Conservation (phyloP, 2,113 vertebrate genomes). For the Ailuropoda melanoleuca region DNA sequence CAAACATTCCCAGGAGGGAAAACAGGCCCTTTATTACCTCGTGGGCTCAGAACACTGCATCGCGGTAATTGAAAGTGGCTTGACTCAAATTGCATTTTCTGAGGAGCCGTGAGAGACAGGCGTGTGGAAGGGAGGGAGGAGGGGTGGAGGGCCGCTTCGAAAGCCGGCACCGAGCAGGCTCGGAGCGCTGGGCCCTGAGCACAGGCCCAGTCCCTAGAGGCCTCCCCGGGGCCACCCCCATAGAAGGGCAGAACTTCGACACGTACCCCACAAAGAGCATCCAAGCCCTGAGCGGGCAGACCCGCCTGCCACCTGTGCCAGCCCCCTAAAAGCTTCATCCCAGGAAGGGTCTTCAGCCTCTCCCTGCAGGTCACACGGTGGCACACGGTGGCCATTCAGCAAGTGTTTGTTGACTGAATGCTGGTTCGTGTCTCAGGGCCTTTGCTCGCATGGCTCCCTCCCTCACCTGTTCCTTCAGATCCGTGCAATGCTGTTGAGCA, state of each 20-base stretch:
- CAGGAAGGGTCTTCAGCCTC: accelerated
- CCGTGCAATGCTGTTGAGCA: accelerated
- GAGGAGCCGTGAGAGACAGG: neutral
- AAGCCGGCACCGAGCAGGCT: accelerated
- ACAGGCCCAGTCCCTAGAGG: neutral
- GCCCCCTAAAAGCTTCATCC: neutral
- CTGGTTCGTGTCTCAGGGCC: neutral
- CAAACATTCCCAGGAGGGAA: slow-evolving; percentile 12
- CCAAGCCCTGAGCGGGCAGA: too few species aligned
- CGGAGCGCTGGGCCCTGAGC: accelerated
- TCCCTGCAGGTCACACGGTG: accelerated
- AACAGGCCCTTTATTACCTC: accelerated
- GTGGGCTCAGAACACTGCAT: neutral
- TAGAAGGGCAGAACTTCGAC: neutral
- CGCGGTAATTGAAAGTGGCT: slow-evolving; percentile 61
- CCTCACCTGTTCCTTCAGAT: neutral
- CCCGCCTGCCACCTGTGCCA: accelerated
- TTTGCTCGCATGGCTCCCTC: accelerated
- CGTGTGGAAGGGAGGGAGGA: neutral
- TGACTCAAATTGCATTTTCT: slow-evolving; percentile 63
- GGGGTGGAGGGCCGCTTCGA: accelerated
- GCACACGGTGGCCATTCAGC: accelerated
- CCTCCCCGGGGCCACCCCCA: neutral
- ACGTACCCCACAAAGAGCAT: neutral
- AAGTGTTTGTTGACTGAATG: neutral